These are phyloP conservation scores for Triplophysa siluroides DNA, from an alignment of 2,113 vertebrate species.

Conservation along the genomic window DNA sequence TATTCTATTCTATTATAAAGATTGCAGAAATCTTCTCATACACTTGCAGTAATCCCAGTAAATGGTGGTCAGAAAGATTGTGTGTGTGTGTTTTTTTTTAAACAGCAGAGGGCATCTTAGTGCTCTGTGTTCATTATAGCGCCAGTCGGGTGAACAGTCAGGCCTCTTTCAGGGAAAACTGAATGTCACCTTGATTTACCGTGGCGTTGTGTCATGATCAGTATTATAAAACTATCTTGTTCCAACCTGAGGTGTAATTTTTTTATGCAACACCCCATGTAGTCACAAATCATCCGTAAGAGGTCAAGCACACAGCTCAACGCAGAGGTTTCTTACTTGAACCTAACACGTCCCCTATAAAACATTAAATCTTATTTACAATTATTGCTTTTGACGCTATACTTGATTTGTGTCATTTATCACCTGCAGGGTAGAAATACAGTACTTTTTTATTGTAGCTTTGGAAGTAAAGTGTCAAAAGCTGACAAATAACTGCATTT, in stretches of 20 bases:
- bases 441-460: too few relatives aligned
- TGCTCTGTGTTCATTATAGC: background rate
- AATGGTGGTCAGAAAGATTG: background rate
- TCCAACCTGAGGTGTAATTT: conserved; percentile 14
- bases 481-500: too few relatives aligned
- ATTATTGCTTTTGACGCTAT: background rate
- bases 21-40: too few relatives aligned
- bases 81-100: background rate
- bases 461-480: too few relatives aligned
- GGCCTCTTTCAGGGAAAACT: background rate
- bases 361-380: background rate
- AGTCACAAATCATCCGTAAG: conserved; percentile 21
- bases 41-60: too few relatives aligned
- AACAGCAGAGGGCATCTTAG: conserved; percentile 24
- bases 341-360: background rate
- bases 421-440: too few relatives aligned
- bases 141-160: background rate
- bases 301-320: background rate
- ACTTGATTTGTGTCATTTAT: too few relatives aligned
- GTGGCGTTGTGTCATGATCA: conserved; percentile 2
- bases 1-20: too few relatives aligned
- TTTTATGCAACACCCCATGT: background rate
- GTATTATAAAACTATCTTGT: background rate
- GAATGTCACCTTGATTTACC: conserved; percentile 8
- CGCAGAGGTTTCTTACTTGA: background rate